Base-by-base conservation (phyloP, 2,888 invertebrate species). In the Crossocerus cetratus region DNA sequence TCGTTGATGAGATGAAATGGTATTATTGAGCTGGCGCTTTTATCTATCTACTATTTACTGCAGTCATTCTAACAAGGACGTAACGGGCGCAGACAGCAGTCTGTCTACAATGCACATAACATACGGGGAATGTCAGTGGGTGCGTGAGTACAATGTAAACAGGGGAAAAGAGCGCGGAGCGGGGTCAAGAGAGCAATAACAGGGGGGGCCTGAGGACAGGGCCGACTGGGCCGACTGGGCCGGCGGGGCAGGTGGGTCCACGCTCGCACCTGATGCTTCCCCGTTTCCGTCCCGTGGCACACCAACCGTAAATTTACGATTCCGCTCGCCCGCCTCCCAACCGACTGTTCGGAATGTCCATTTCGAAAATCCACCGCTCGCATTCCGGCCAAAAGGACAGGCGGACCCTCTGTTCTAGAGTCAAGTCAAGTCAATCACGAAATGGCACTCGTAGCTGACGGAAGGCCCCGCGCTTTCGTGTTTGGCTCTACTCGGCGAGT, bases 191-290 rank as follows among this genome's bases (percentile, higher is more conserved):
- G 66, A 65, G 67, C 49, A 72, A 59, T 62, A 61, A 74, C 60
- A 53, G 62, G 68, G 69, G 65, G 60, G 70, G 69, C 62, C 59
- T 63, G 57, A 43, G 78, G 70, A 75, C 76, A 71, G 76, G 80
- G n/a, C n/a, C n/a, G n/a, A n/a, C n/a, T n/a, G n/a, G n/a, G n/a
- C n/a, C n/a, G n/a, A n/a, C n/a, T n/a, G n/a, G n/a, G n/a, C n/a
- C n/a, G n/a, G n/a, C n/a, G n/a, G n/a, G n/a, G 80, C 84, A 86
- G 84, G 84, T 86, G 84, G 83, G 85, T 80, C 83, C 78, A 82
- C 58, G 66, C 64, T 78, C 71, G 79, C 83, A 86, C 85, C 84
- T 85, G 86, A 86, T 86, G 83, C 84, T 77, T 65, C 80, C 76
- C 20, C 78, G 82, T 64, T 87, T 87, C 86, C 86, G 84, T 83